Evolutionary conservation across 2,113 vertebrate genomes (phyloP).

Genomic region (Ascaphus truei): DNA sequence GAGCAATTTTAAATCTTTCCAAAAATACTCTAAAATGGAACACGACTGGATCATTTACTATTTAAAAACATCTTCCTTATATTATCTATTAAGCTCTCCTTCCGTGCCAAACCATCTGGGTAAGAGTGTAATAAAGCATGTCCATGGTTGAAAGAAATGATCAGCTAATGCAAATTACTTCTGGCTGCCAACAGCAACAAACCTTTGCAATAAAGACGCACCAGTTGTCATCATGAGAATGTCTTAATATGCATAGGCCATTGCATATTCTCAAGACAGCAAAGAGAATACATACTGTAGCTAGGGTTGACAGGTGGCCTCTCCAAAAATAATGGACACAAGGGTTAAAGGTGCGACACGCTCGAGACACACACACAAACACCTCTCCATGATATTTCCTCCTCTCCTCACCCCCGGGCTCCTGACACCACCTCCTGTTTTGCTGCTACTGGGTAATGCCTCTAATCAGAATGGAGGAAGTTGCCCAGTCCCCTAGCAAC

Average conservation of each 20-base stretch:
- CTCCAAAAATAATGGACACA: too few relatives aligned
- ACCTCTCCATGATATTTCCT: too few relatives aligned
- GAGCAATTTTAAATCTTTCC: conserved; percentile 25
- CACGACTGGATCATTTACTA: conserved; percentile 18
- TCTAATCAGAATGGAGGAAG: too few relatives aligned
- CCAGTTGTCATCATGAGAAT: neutral
- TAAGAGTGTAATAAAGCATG: conserved; percentile 28
- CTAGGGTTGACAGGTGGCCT: too few relatives aligned
- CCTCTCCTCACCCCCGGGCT: too few relatives aligned
- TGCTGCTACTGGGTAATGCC: too few relatives aligned
- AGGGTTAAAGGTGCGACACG: too few relatives aligned
- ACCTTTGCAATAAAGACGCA: conserved; percentile 17
- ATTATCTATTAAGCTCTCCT: conserved; percentile 14
- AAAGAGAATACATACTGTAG: neutral
- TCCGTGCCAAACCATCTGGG: conserved; percentile 25
- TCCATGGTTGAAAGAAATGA: conserved; percentile 19
- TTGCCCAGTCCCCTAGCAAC: too few relatives aligned
- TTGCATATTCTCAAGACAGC: neutral
- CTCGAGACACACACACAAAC: too few relatives aligned
- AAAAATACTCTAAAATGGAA: conserved; percentile 14
- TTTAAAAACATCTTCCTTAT: conserved; percentile 30
- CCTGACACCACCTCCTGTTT: too few relatives aligned
- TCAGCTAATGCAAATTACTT: conserved; percentile 27
- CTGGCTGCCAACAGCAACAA: conserved; percentile 23
- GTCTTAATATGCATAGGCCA: neutral